Base-by-base conservation (phyloP, 2,888 invertebrate genomes). In the Podabrus alpinus region DNA sequence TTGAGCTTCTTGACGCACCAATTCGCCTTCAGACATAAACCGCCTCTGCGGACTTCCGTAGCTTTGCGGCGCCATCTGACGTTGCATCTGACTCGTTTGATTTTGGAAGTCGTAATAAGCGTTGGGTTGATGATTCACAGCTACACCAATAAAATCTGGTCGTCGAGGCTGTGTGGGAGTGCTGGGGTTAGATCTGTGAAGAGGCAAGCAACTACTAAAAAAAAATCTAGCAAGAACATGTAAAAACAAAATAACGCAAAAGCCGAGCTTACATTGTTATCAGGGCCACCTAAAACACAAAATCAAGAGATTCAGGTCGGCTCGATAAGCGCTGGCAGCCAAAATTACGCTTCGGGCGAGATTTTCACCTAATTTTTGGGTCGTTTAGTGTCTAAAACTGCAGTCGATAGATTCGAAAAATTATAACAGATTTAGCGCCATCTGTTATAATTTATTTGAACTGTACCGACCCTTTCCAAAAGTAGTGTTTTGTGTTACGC, bases 81-180 rank as follows among this genome's bases (percentile, higher is more conserved):
- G 85, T 83, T 86, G 86, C 82, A 67, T 72, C 10, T 77, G 77
- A 67, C 69, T 77, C 10, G 86, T 86, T 76, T 88, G 87, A 77
- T 87, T 86, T 78, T 87, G 86, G 80, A 86, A 86, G 79, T 87
- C 87, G 81, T 87, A 87, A 82, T 86, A 86, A 74, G 85, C 75
- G 85, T 76, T 70, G 15, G 75, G 74, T 59, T 78, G 78, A 64
- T 78, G 76, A 66, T 76, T 78, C 3, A 67, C 77, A 29, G 86
- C 85, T 79, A 95, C 94, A 83, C 94, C 92, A 86, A 95, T 95
- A 89, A 95, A 96, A 89, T 95, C 95, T 75, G 95, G 95, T 81
- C 95, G 92, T 85, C 95, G 92, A 82, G 95, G 94, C 90, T 95
- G 95, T 84, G 96, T 96, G 84, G 96, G 96, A 85, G 96, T 96